Evolutionary conservation across 2,888 invertebrate species (phyloP).

Genomic region (Crossocerus cetratus): DNA sequence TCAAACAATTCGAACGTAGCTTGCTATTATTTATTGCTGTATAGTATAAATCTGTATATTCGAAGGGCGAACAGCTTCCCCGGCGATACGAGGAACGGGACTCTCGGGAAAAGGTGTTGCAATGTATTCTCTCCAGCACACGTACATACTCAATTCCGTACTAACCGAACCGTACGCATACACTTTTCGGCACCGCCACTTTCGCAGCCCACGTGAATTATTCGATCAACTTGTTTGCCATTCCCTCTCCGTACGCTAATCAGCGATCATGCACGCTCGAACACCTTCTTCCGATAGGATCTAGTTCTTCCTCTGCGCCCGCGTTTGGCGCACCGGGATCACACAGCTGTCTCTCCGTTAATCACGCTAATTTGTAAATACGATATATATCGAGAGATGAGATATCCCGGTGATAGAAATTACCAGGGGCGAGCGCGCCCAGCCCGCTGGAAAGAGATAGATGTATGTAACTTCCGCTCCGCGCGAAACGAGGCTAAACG

Average conservation of each 20-base stretch:
- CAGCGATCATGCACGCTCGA: background rate
- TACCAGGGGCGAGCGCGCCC: conserved; percentile 28
- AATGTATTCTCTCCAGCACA: too few relatives aligned
- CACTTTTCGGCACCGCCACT: too few relatives aligned
- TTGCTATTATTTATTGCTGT: conserved; percentile 40
- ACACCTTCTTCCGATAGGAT: conserved; percentile 17
- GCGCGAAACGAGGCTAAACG: conserved; percentile 65
- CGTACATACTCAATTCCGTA: too few relatives aligned
- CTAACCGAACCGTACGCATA: too few relatives aligned
- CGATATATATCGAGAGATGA: background rate
- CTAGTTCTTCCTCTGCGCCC: background rate
- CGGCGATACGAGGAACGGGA: background rate
- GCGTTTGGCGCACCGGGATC: background rate
- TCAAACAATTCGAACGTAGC: conserved; percentile 22
- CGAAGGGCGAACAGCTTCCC: conserved; percentile 1
- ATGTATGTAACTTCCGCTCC: conserved; percentile 62
- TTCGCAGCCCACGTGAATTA: too few relatives aligned
- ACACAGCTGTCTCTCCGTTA: background rate
- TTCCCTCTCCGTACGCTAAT: background rate
- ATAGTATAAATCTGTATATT: conserved; percentile 17
- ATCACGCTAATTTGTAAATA: background rate
- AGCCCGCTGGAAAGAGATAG: conserved; percentile 44
- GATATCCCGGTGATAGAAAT: background rate
- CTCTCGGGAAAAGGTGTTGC: background rate
- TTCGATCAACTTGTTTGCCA: too few relatives aligned